Evolutionary conservation across 2,113 vertebrate genomes (phyloP).

Genomic region (Petrocephalus microphthalmus): DNA sequence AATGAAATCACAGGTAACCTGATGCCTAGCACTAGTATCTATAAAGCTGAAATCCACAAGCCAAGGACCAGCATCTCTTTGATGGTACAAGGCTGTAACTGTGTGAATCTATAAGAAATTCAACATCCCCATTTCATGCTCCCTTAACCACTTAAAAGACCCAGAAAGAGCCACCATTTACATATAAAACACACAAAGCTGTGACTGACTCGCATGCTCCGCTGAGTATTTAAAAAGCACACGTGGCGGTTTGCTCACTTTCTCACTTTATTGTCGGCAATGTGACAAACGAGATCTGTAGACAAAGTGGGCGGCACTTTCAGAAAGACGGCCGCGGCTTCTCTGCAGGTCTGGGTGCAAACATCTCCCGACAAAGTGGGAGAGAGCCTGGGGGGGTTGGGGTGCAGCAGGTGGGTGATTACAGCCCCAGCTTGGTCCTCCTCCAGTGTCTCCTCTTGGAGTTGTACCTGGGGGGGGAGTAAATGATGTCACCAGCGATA

Average conservation of each 20-base stretch:
- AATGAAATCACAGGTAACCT: neutral
- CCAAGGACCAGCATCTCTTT: neutral
- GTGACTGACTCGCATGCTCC: neutral
- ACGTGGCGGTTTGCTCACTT: neutral
- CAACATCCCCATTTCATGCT: neutral
- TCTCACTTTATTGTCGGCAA: neutral
- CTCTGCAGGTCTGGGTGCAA: constrained; percentile 31
- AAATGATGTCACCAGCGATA: neutral
- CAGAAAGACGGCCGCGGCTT: constrained; percentile 37
- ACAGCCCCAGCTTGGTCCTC: constrained; percentile 94
- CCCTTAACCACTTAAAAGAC: neutral
- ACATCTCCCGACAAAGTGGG: constrained; percentile 39
- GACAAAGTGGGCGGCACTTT: constrained; percentile 49
- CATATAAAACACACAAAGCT: neutral
- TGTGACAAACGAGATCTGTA: constrained; percentile 48
- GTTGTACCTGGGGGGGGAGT: constrained; percentile 76
- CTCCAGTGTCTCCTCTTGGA: constrained; percentile 99
- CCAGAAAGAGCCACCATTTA: neutral
- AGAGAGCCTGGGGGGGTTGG: neutral
- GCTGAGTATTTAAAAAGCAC: neutral
- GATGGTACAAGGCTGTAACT: neutral
- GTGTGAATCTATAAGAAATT: neutral
- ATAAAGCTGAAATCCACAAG: neutral
- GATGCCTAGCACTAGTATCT: neutral
- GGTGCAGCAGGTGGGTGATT: constrained; percentile 44